These are phyloP conservation scores for Wiebesia pumilae DNA, from an alignment of 1,140 invertebrate genomes.

Conservation along the genomic window DNA sequence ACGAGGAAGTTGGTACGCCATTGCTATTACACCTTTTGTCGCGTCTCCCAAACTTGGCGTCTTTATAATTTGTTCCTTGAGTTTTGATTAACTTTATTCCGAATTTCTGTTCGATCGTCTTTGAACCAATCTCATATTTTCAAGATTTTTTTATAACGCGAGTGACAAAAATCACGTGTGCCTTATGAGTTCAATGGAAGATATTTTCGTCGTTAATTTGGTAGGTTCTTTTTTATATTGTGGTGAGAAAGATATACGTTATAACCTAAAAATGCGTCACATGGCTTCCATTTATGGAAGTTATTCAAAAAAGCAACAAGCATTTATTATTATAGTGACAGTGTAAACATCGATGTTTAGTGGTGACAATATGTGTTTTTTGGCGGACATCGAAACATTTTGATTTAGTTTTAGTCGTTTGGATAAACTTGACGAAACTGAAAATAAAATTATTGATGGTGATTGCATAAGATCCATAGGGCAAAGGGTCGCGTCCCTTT, in stretches of 20 bases:
- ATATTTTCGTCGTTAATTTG: conserved; percentile 6
- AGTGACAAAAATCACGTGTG: conserved; percentile 2
- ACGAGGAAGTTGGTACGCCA: conserved; percentile 35
- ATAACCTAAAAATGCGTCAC: conserved; percentile 32
- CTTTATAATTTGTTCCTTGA: conserved; percentile 2
- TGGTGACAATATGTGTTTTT: neutral
- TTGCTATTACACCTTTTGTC: conserved; percentile 32
- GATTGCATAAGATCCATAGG: conserved; percentile 31
- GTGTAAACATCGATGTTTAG: conserved; percentile 6
- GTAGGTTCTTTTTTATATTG: conserved; percentile 1
- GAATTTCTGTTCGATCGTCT: neutral
- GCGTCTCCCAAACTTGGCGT: conserved; percentile 25
- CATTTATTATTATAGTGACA: neutral
- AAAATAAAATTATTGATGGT: neutral
- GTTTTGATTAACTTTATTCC: neutral
- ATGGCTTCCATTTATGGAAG: neutral
- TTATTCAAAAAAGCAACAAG: neutral
- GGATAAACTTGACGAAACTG: neutral
- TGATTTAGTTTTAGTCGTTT: neutral
- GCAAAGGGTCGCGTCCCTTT: conserved; percentile 34
- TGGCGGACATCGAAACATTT: neutral
- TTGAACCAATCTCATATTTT: neutral
- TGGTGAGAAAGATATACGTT: neutral
- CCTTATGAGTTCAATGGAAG: conserved; percentile 10
- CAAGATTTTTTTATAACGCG: neutral